Evolutionary conservation across 2,113 vertebrate genomes (phyloP).

Genomic region (Sylvietta virens): DNA sequence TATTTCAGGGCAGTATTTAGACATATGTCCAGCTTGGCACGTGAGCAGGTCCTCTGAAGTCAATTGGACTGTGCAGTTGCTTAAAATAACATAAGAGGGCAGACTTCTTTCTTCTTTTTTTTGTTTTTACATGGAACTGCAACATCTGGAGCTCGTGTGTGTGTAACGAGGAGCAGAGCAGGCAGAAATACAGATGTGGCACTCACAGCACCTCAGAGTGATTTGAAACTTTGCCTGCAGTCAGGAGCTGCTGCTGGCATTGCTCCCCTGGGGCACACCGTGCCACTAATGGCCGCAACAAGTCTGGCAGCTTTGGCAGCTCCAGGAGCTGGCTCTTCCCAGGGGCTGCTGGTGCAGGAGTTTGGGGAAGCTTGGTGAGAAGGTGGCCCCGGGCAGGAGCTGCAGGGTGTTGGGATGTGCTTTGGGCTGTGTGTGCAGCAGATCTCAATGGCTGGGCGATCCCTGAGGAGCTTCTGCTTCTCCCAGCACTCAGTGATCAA

Average conservation of each 20-base stretch:
- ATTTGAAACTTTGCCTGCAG: not conserved
- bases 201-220: not conserved
- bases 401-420: not conserved
- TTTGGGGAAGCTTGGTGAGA: not conserved
- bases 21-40: not conserved
- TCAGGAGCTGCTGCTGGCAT: not conserved
- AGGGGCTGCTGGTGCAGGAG: not conserved
- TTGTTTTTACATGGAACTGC: not conserved
- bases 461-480: not conserved
- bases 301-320: not conserved
- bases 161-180: not conserved
- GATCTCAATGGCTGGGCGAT: not conserved
- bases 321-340: not conserved
- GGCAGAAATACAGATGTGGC: not conserved
- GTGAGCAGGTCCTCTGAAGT: not conserved
- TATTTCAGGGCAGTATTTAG: not conserved
- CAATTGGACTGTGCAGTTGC: not conserved
- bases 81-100: not conserved
- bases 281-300: not conserved
- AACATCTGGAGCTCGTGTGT: not conserved
- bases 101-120: not conserved
- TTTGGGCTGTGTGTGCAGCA: not conserved
- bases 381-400: rapidly evolving
- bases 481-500: not conserved
- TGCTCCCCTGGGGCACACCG: rapidly evolving